phyloP scores from a whole-genome alignment of 2,888 invertebrate genomes.

The Leptinotarsa juncta region DNA sequence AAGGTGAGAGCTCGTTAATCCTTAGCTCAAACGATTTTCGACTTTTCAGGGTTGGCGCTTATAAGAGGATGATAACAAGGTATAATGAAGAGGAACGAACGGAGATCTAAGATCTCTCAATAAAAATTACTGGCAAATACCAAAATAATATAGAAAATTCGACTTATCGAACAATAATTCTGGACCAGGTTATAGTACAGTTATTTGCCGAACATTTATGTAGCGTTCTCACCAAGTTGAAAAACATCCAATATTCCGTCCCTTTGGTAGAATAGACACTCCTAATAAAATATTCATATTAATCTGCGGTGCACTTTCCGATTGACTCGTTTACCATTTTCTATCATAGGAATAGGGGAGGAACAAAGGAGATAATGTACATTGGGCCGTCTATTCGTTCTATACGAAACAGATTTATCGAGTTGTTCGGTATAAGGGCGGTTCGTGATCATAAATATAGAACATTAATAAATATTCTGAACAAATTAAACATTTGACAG shows the following conservation, averaged over 20 bases:
- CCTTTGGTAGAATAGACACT: neutral
- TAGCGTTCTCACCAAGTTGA: too few species aligned
- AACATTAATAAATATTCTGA: conserved; percentile 62
- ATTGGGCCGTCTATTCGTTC: conserved; percentile 35
- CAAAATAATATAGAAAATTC: too few species aligned
- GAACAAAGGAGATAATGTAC: conserved; percentile 29
- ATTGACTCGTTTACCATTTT: conserved; percentile 17
- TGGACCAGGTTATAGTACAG: too few species aligned
- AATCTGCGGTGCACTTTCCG: neutral
- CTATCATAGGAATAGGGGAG: conserved; percentile 31
- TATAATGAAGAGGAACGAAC: too few species aligned
- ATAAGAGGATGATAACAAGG: too few species aligned
- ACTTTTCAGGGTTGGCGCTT: too few species aligned
- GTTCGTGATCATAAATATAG: conserved; percentile 58
- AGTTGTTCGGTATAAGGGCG: conserved; percentile 54
- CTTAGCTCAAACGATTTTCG: too few species aligned
- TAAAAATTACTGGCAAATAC: too few species aligned
- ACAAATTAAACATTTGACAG: conserved; percentile 63
- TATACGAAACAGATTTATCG: conserved; percentile 52
- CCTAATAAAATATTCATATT: conserved; percentile 1
- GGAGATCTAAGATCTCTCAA: too few species aligned
- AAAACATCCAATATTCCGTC: neutral
- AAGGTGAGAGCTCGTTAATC: too few species aligned
- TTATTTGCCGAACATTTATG: too few species aligned
- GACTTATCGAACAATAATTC: too few species aligned